Base-by-base conservation (phyloP, 2,797 vertebrate genomes). In the Enteromius treurensis region DNA sequence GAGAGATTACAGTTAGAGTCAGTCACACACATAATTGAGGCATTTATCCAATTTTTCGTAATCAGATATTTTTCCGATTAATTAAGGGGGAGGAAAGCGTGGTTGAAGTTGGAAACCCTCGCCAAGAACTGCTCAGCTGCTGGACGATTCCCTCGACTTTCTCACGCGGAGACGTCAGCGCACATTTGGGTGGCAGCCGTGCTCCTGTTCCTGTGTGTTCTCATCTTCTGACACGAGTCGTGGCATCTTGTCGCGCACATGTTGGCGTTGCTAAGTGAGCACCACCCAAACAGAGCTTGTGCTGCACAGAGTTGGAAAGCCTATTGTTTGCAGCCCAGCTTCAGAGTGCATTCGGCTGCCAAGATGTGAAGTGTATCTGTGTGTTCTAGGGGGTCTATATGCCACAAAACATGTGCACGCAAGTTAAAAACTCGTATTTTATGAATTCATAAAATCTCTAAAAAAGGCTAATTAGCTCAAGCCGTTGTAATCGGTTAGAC, bases 391-490 rank as follows among this genome's bases (percentile, higher is more conserved):
- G 74, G 64, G 75, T 79, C 55, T 60, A 45, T 73, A 85, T 77
- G 81, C 89, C 88, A 73, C 87, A 87, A 87, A 89, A 87, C 85
- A 86, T 87, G 83, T 83, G 86, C 84, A 86, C 88, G 90, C 90
- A 90, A 80, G 76, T 88, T 88, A 83, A 88, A 90, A 93, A 94
- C 90, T 89, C 90, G 89, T 92, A 92, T 92, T 87, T 90, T 91
- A 89, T 91, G 88, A 76, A 87, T 85, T 77, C 68, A 70, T 90
- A 90, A 92, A 92, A 87, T 89, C 89, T 88, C 87, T 84, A 90
- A 85, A 91, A 89, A 89, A 34, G 88, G 90, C 89, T 93, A 93
- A 95, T 95, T 93, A 71, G 60, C 55, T 69, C 73, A 93, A 92
- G 89, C 90, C 83, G 55, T 86, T 86, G 90, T 91, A 92, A 93